Conservation (phyloP, 2,113 vertebrate genomes). For the Cisticola juncidis region DNA sequence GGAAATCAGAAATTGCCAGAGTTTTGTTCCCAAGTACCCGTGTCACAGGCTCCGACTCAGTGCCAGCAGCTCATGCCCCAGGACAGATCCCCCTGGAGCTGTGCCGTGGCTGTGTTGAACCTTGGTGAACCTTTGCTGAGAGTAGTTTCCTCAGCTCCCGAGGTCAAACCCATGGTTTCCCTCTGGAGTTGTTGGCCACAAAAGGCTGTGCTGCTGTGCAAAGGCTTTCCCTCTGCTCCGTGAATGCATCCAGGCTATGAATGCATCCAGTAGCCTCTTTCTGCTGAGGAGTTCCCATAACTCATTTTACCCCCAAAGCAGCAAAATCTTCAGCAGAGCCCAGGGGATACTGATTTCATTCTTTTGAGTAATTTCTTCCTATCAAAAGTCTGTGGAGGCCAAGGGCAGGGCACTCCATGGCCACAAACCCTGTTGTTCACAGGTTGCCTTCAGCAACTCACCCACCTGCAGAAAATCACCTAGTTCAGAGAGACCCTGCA, state of each 20-base stretch:
- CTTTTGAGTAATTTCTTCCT: background rate
- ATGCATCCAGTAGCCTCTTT: background rate
- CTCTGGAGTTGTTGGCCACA: background rate
- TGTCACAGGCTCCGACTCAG: background rate
- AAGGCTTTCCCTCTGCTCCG: background rate
- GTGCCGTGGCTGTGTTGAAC: background rate
- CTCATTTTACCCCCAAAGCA: background rate
- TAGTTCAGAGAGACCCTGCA: background rate
- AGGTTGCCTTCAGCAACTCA: background rate
- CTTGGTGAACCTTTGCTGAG: background rate
- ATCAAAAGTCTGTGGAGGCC: background rate
- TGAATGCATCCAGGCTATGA: background rate
- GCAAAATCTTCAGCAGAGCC: background rate
- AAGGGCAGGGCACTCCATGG: background rate
- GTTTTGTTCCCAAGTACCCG: background rate
- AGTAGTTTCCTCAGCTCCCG: background rate
- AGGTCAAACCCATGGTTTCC: background rate
- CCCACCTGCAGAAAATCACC: fast-evolving
- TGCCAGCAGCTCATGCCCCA: background rate
- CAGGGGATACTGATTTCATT: background rate
- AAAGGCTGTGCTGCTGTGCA: background rate
- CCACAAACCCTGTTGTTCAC: background rate
- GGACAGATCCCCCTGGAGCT: background rate
- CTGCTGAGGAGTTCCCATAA: background rate
- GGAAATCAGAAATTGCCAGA: background rate